Evolutionary conservation across 2,113 vertebrate genomes (phyloP), one percentile per base, ranked within the genome.

Genomic region (Phyllostomus hastatus): DNA sequence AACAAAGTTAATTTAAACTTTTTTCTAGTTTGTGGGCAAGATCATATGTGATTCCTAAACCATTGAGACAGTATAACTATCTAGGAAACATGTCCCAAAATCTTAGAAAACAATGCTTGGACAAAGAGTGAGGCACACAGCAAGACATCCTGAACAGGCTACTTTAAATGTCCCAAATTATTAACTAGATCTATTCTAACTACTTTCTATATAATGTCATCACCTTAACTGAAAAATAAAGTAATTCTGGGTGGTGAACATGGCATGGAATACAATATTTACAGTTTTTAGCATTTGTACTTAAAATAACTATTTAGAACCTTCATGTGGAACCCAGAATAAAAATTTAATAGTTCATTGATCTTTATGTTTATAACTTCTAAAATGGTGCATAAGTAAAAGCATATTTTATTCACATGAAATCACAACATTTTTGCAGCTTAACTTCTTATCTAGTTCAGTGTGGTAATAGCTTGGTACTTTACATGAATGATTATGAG

Each of bases 401-500:
- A 97, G 91, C 17, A 94, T 57, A 96, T 92, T 97, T 96, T 90
- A 88, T 93, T 97, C 83, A 92, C 96, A 97, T 92, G 94, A 97
- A 98, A 97, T 61, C 10, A 91, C 57, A 95, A 91, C 87, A 61
- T 90, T 95, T 96, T 96, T 46, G 86, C 66, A 85, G 67, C 70
- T 94, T 95, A 96, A 95, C 90, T 94, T 96, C 57, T 97, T 97
- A 94, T 81, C 89, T 70, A 92, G 80, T 87, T 96, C 97, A 76
- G 93, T 97, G 97, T 95, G 96, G n/a, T 96, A 98, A 96, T 92
- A 86, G 79, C 96, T 88, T 79, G 86, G 82, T 93, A 93, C 96
- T 96, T 96, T 90, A 95, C 95, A 97, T 92, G 97, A 98, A 78
- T 97, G 96, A 98, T 98, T 98, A 97, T 96, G 95, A 98, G 97